Base-by-base conservation (phyloP, 1,140 invertebrate species). In the Atta texana region DNA sequence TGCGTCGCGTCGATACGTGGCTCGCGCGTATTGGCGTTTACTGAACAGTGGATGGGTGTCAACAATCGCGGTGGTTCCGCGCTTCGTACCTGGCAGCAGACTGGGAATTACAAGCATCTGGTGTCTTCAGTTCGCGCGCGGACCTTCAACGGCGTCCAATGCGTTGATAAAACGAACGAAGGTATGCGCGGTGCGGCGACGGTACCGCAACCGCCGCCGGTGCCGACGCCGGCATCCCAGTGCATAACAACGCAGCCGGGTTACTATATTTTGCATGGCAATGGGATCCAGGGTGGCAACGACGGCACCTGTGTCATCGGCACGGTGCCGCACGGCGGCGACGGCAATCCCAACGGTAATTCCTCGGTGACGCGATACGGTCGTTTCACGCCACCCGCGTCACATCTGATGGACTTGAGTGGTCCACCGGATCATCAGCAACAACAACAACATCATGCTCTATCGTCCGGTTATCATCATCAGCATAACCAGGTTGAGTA, bases 321-420 rank as follows among this genome's bases (percentile, higher is more conserved):
- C 2, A 10, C 66, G 2, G 21, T 24, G n/a, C 21, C 14, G 1
- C 66, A 49, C 66, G 12, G 92, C 28, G 92, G 90, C 0, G 92
- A 90, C 12, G 94, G 94, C 63, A 84, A 51, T 51, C 94, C 93
- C 0, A 91, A 92, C 0, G 93, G 93, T 14, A 94, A 93, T 28
- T 94, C 94, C 0, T 93, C 94, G 0, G 76, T 93, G 8, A 10
- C 31, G 49, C 87, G 91, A 18, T 93, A 94, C 75, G 92, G 89
- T 7, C 86, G 92, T 18, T 93, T 92, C 74, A 91, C 93, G 0
- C 92, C 94, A 0, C 87, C 92, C 6, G 92, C 86, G 6, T 14
- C 63, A 10, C 93, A 94, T 57, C 76, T 95, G 44, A 92, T 94
- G 82, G 94, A 95, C 44, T 85, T 95, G 0, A 94, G 93, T 49